Conservation (phyloP, 2,113 vertebrate species). For the Fregata magnificens region DNA sequence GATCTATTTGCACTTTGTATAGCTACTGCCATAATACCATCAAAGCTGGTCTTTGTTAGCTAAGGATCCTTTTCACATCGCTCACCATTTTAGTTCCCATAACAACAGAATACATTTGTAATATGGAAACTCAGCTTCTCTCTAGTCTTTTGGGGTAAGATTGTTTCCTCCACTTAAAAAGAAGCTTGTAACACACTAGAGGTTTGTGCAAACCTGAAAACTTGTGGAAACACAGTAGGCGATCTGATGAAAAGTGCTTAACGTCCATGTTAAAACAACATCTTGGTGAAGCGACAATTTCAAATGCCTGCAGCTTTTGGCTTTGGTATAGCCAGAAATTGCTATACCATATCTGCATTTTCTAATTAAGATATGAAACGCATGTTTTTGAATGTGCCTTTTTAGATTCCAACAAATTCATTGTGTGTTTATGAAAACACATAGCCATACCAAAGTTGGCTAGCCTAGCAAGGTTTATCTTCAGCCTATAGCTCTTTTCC, state of each 20-base stretch:
- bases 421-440: conserved; percentile 60
- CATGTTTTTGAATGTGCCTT: conserved; percentile 19
- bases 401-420: conserved; percentile 60
- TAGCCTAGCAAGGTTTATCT: conserved; percentile 78
- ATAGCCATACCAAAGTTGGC: conserved; percentile 66
- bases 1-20: background rate
- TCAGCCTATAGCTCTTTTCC: conserved; percentile 77
- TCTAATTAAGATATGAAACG: conserved; percentile 64
- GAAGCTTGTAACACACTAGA: background rate
- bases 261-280: background rate
- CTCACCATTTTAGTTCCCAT: conserved; percentile 55
- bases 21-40: background rate
- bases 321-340: background rate
- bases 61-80: background rate
- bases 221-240: background rate
- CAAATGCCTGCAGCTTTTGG: background rate
- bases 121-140: background rate
- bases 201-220: conserved; percentile 4
- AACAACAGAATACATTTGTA: conserved; percentile 47
- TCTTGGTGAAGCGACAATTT: background rate
- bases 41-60: background rate
- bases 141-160: background rate
- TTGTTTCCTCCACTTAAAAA: background rate
- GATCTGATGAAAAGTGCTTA: background rate
- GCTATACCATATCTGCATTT: conserved; percentile 7